These are phyloP conservation scores for Martes martes DNA, from an alignment of 2,113 vertebrate species.

Conservation along the genomic window DNA sequence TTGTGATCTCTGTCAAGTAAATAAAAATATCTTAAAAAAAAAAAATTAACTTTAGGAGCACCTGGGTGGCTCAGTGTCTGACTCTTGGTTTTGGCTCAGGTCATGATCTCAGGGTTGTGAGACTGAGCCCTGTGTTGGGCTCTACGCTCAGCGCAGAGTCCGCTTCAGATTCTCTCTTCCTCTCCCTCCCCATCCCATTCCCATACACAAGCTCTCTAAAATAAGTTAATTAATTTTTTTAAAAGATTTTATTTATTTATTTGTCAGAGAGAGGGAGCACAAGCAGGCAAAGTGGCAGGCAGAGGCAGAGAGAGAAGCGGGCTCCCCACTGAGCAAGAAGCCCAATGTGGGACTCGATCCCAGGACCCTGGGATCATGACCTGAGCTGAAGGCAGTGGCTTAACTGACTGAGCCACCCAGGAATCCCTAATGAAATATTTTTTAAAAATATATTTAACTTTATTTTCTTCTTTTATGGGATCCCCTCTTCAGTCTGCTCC, in stretches of 20 bases:
- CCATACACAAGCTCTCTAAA: not conserved
- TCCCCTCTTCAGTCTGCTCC: not conserved
- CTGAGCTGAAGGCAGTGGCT: too few relatives aligned
- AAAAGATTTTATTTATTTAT: too few relatives aligned
- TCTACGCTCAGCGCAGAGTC: not conserved
- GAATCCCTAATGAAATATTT: not conserved
- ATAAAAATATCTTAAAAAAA: too few relatives aligned
- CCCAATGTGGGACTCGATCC: too few relatives aligned
- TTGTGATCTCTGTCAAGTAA: too few relatives aligned
- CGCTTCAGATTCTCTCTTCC: not conserved
- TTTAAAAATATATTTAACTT: not conserved
- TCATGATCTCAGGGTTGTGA: not conserved
- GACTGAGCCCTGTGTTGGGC: not conserved
- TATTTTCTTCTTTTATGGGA: not conserved
- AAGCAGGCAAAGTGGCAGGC: too few relatives aligned
- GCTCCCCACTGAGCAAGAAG: too few relatives aligned
- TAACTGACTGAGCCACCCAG: too few relatives aligned
- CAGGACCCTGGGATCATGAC: too few relatives aligned
- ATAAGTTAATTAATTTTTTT: not conserved
- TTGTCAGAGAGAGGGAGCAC: too few relatives aligned
- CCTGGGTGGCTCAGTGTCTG: not conserved
- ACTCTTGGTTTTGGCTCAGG: not conserved
- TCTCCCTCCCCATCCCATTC: not conserved
- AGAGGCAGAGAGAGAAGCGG: too few relatives aligned
- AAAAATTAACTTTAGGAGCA: not conserved